Base-by-base conservation (phyloP, 2,888 invertebrate species). In the Ectropis crepuscularia region DNA sequence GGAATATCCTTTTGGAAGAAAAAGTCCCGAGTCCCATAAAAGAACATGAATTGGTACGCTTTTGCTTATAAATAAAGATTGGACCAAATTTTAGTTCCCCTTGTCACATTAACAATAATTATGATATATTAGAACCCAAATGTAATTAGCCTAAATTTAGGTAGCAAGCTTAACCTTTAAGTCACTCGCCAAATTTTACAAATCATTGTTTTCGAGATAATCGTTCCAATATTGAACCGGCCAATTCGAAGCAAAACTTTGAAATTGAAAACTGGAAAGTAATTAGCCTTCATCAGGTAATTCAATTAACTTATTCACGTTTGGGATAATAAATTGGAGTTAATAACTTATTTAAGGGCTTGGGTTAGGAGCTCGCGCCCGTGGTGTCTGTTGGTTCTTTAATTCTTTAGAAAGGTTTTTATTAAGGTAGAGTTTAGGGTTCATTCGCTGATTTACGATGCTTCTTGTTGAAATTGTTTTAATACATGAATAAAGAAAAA, bases 241-340 rank as follows among this genome's bases (percentile, higher is more conserved):
- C 65, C 63, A 58, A 71, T 68, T 68, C 57, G 43, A 36, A 54
- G 36, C 59, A 45, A 38, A 72, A 69, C 53, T 73, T 68, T 53
- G 12, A 47, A 68, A 68, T 68, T 74, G 69, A 69, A 74, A 72
- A 71, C 69, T 68, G 61, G 58, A 53, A 72, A 71, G 74, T 76
- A 77, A 77, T 76, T 74, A 75, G 70, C 72, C 69, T 67, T 71
- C 60, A 67, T 60, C 66, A 68, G 69, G 68, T 67, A 62, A 78
- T 73, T 78, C 68, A 73, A 78, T 77, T 75, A 70, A 73, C 55
- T 69, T 62, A 51, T 69, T 57, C 70, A 69, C 72, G 66, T 67
- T 54, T 8, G 65, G 61, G 63, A 69, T 74, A 71, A 73, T 78
- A 68, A 73, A 74, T 72, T 72, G 67, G 61, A 71, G 63, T 73